phyloP scores from a whole-genome alignment of 2,888 invertebrate species.

The Linyphia triangularis region DNA sequence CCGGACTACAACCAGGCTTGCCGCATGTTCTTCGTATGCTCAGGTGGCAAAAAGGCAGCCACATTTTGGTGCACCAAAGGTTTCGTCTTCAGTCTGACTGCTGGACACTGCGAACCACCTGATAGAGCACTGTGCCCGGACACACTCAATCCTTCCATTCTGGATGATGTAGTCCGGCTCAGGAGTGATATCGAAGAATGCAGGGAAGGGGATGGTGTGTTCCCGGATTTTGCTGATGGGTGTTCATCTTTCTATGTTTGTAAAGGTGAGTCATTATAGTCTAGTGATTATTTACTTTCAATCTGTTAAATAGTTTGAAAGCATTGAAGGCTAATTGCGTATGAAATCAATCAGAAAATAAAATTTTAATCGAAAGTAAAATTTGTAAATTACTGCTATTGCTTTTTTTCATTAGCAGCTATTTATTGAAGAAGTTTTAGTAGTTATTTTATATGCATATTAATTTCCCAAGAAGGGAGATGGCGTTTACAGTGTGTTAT shows the following conservation, averaged over 20 bases:
- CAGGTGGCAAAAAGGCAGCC: conserved; percentile 36
- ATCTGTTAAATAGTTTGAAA: no score
- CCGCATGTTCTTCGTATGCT: conserved; percentile 67
- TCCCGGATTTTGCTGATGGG: conserved; percentile 53
- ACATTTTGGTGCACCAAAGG: conserved; percentile 74
- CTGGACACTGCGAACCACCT: conserved; percentile 70
- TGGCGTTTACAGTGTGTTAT: no score
- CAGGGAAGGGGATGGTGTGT: conserved; percentile 58
- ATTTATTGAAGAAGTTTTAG: no score
- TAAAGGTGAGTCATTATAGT: conserved; percentile 66
- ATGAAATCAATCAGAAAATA: no score
- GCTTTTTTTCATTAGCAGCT: no score
- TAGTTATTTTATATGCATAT: no score
- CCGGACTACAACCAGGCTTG: conserved; percentile 71
- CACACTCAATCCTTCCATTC: conserved; percentile 17
- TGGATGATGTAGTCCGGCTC: conserved; percentile 22
- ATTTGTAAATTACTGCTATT: no score
- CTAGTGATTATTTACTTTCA: no score
- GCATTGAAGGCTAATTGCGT: no score
- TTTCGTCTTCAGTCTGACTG: conserved; percentile 56
- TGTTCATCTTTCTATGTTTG: conserved; percentile 69
- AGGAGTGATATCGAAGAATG: conserved; percentile 19
- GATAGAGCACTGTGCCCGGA: conserved; percentile 61
- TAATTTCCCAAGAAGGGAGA: no score
- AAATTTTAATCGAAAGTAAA: no score